Base-by-base conservation (phyloP, 2,797 vertebrate genomes). In the Anas capensis region DNA sequence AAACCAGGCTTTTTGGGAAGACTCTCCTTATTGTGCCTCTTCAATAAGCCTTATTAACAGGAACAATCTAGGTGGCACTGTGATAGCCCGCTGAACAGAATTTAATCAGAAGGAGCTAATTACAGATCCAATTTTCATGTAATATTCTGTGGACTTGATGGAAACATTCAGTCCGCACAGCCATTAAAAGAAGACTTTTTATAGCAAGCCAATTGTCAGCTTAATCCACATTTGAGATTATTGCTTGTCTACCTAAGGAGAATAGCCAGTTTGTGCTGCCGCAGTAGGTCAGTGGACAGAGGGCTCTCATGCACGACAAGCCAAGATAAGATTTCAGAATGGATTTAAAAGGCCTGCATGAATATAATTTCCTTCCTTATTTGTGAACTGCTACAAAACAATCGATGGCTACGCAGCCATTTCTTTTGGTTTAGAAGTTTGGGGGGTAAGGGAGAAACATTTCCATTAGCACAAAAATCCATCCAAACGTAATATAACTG, bases 41-140 rank as follows among this genome's bases (percentile, higher is more conserved):
- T 62, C 88, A 86, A 79, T 69, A 79, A 92, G 51, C 23, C 54
- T 70, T 79, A 54, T 78, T 72, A 88, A 54, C 66, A 62, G 58
- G 58, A 93, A 86, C 33, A 64, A 49, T 72, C 20, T 76, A 57
- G 61, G 88, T 88, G 81, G 86, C 86, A 81, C 38, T 0, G 1
- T 1, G 4, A 76, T 58, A 82, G 56, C 56, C 86, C 3, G 1
- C 65, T 82, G 49, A 76, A 89, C 34, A 66, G 3, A 92, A 69
- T 65, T 83, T 87, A 87, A 93, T 93, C 81, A 88, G 71, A 44
- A 79, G 64, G 64, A 93, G 69, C 49, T 96, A 58, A 95, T 92
- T 89, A 86, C 3, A 6, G 84, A 80, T 65, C 58, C n/a, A 79
- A 51, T 29, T 72, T 85, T 61, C 82, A 49, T 73, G 31, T 86